These are phyloP conservation scores for Noturus placidus DNA, from an alignment of 2,113 vertebrate species.

Conservation along the genomic window DNA sequence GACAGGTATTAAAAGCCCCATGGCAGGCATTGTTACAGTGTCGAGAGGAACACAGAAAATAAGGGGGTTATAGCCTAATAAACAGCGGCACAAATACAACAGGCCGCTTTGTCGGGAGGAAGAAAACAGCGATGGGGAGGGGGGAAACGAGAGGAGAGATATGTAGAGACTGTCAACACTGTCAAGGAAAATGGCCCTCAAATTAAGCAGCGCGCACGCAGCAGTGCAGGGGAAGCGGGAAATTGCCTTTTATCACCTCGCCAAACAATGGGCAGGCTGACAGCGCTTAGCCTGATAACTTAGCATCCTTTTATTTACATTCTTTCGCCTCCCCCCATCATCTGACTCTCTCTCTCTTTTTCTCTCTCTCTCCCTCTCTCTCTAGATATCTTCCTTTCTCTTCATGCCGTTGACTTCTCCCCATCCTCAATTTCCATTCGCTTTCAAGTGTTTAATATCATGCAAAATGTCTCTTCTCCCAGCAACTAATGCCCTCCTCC, in stretches of 20 bases:
- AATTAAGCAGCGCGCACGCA: slow-evolving; percentile 74
- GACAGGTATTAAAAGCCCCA: slow-evolving; percentile 70
- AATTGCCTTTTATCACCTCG: slow-evolving; percentile 79
- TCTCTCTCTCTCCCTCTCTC: slow-evolving; percentile 59
- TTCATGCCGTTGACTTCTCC: slow-evolving; percentile 25
- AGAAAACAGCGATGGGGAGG: slow-evolving; percentile 55
- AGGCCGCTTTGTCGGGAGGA: slow-evolving; percentile 60
- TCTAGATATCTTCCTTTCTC: slow-evolving; percentile 62
- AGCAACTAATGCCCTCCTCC: slow-evolving; percentile 47
- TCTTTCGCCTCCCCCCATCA: slow-evolving; percentile 47
- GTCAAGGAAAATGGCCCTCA: slow-evolving; percentile 77
- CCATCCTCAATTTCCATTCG: slow-evolving; percentile 62
- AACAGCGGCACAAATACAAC: slow-evolving; percentile 74
- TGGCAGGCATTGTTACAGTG: slow-evolving; percentile 73
- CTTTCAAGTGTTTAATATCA: slow-evolving; percentile 82
- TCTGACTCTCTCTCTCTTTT: slow-evolving; percentile 52
- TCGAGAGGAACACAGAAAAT: slow-evolving; percentile 73
- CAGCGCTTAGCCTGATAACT: slow-evolving; percentile 74
- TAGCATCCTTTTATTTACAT: slow-evolving; percentile 78
- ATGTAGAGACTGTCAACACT: slow-evolving; percentile 80
- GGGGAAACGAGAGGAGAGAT: slow-evolving; percentile 64
- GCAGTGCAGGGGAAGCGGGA: slow-evolving; percentile 72
- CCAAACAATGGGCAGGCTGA: slow-evolving; percentile 78
- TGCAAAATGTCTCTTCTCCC: slow-evolving; percentile 75
- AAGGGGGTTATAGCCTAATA: slow-evolving; percentile 73